Conservation (phyloP, 2,113 vertebrate species). For the Physeter macrocephalus region DNA sequence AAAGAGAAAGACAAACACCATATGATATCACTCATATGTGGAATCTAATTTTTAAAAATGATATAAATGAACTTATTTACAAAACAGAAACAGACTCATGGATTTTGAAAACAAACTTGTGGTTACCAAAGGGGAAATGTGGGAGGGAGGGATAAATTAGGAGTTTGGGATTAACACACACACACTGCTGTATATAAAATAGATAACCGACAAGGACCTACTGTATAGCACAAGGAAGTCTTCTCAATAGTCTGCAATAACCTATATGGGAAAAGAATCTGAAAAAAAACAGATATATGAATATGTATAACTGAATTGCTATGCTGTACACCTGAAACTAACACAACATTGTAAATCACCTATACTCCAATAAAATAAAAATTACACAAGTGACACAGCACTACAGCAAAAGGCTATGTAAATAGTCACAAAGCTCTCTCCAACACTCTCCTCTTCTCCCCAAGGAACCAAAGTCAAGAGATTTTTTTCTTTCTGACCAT, state of each 20-base stretch:
- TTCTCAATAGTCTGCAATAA: not conserved
- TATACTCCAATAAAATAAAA: not conserved
- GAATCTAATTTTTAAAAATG: too few relatives aligned
- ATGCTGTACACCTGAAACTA: not conserved
- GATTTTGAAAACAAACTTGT: not conserved
- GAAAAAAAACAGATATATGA: not conserved
- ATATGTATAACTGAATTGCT: not conserved
- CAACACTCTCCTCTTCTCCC: not conserved
- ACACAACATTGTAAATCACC: not conserved
- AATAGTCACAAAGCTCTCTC: too few relatives aligned
- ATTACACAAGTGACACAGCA: not conserved
- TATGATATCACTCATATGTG: too few relatives aligned
- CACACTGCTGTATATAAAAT: not conserved
- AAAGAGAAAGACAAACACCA: too few relatives aligned
- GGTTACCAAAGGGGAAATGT: not conserved
- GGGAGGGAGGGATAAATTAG: not conserved
- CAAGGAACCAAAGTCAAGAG: not conserved
- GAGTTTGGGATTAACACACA: not conserved
- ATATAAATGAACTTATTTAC: not conserved
- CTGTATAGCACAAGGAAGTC: not conserved
- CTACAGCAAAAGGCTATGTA: not conserved
- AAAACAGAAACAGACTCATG: not conserved
- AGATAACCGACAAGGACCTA: not conserved
- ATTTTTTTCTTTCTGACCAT: not conserved
- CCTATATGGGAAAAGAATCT: not conserved